Evolutionary conservation across 2,113 vertebrate genomes (phyloP), one percentile per base, ranked within the genome.

Genomic region (Todiramphus chloris): DNA sequence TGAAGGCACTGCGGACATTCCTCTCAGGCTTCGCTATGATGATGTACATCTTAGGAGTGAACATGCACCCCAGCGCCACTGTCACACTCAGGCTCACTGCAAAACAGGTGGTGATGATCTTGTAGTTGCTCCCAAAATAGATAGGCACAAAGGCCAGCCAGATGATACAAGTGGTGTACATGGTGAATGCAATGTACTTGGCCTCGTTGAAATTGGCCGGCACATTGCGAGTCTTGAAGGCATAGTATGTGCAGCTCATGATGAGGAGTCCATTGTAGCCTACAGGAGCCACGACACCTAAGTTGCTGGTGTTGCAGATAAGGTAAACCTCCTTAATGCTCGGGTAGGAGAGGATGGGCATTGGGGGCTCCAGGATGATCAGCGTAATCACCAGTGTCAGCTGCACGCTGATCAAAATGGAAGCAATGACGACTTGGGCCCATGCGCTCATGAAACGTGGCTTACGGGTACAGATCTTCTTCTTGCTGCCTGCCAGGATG

Each of bases 151-250:
- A 99, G 76, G 99, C 99, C 97, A 99, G 96, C 99, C 99, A 99
- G 98, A 99, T 99, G 96, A 99, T 99, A 91, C 99, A 99, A 56
- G 99, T 99, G 92, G 99, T 99, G 96, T 99, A 99, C 99, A 99
- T 99, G 83, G 99, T 99, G 96, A 99, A 99, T 77, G 99, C 99
- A 68, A 99, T 99, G 79, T 99, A 99, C 97, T 99, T 99, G 88
- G 99, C 99, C 98, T 99, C 99, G 1, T 99, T 99, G 97, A 99
- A 99, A 96, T 99, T 99, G 96, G 99, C 99, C 9, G 99, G 99
- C 94, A 99, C 99, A 6, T 99, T 99, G 90, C 99, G 98, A 20
- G 99, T 99, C 98, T 99, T 99, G 98, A 99, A 99, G 98, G 99
- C 99, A 89, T 99, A 99, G 97, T 99, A 99, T 3, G 99, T 99